Evolutionary conservation across 2,888 invertebrate species (phyloP).

Genomic region (Ypsolopha scabrella): DNA sequence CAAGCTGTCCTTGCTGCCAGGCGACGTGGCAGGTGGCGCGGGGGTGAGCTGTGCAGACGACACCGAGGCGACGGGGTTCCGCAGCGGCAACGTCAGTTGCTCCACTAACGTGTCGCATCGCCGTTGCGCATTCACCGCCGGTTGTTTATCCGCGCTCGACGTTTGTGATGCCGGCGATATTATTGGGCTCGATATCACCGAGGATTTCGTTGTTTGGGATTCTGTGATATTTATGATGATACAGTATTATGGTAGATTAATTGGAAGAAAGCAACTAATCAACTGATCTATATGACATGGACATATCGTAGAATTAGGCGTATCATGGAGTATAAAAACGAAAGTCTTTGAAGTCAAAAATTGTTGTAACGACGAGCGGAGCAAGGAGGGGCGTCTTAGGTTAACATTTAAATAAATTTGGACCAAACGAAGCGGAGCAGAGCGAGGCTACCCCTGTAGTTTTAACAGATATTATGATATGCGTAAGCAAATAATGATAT

Average conservation of each 20-base stretch:
- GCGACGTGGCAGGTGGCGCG: constrained; percentile 27
- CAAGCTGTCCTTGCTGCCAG: constrained; percentile 49
- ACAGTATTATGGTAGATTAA: background rate
- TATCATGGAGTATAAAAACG: no score
- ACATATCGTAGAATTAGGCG: no score
- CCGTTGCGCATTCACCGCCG: constrained; percentile 47
- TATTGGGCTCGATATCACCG: constrained; percentile 51
- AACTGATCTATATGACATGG: no score
- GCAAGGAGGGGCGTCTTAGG: no score
- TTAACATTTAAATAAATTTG: no score
- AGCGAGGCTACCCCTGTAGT: no score
- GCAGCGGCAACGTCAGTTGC: constrained; percentile 52
- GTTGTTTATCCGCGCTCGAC: constrained; percentile 40
- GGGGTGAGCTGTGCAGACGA: constrained; percentile 27
- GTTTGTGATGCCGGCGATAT: constrained; percentile 51
- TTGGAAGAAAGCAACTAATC: background rate
- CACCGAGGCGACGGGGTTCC: constrained; percentile 38
- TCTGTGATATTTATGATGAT: constrained; percentile 21
- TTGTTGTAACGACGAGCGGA: no score
- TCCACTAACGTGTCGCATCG: constrained; percentile 58
- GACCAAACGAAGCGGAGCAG: no score
- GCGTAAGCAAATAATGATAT: no score
- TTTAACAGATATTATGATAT: no score
- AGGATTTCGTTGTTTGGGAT: constrained; percentile 46
- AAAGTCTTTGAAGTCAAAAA: no score